Evolutionary conservation across 2,113 vertebrate species (phyloP).

Genomic region (Amblyopsis rosae): DNA sequence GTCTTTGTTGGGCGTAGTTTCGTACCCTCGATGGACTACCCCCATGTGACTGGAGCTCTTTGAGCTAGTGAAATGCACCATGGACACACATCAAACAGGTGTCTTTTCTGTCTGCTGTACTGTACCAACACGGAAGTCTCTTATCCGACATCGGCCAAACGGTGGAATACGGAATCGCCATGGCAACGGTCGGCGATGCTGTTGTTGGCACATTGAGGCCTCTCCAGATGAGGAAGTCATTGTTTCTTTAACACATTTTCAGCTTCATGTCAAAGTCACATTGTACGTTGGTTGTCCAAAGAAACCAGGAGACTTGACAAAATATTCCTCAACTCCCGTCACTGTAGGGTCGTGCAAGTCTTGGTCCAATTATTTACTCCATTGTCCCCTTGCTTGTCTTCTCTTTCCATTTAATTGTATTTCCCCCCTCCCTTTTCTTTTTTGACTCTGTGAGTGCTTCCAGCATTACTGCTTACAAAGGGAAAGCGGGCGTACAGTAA

Average conservation of each 20-base stretch:
- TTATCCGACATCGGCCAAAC: conserved; percentile 9
- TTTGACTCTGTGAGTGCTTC: conserved; percentile 20
- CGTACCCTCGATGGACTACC: conserved; percentile 37
- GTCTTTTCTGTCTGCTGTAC: conserved; percentile 52
- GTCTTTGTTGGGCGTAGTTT: conserved; percentile 70
- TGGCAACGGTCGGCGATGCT: neutral
- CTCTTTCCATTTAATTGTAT: conserved; percentile 24
- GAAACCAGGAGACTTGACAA: conserved; percentile 23
- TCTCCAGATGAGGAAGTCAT: neutral
- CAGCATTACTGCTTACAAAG: conserved; percentile 32
- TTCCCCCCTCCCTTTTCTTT: conserved; percentile 7
- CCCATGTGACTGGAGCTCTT: conserved; percentile 39
- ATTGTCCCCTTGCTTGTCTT: conserved; percentile 3
- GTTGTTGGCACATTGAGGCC: neutral
- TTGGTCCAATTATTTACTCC: neutral
- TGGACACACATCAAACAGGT: conserved; percentile 64
- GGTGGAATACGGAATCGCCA: neutral
- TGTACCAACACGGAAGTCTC: conserved; percentile 9
- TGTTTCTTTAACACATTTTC: neutral
- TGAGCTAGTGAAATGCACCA: conserved; percentile 22
- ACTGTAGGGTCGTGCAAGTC: neutral
- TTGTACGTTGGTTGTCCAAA: conserved; percentile 5
- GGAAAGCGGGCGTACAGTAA: neutral
- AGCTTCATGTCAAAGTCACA: neutral
- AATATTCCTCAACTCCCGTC: conserved; percentile 17